These are phyloP conservation scores for Pimephales promelas DNA, from an alignment of 2,113 vertebrate genomes.

Conservation along the genomic window DNA sequence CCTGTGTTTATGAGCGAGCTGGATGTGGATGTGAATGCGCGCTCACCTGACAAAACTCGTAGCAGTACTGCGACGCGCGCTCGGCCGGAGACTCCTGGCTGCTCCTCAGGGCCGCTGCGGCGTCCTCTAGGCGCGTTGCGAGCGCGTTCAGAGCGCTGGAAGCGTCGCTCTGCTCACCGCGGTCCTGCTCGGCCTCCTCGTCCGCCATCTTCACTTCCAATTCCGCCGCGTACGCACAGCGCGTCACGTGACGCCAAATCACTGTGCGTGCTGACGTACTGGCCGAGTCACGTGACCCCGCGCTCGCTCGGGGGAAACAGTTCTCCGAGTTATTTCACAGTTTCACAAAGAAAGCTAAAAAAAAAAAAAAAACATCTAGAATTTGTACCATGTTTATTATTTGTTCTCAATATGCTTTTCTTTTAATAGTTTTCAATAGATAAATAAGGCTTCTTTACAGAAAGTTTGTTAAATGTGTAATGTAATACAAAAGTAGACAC, in stretches of 20 bases:
- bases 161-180: conserved; percentile 65
- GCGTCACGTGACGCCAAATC: conserved; percentile 52
- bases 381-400: no score
- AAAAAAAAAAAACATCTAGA: no score
- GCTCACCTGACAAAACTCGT: conserved; percentile 88
- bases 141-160: conserved; percentile 75
- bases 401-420: no score
- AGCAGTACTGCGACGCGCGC: conserved; percentile 86
- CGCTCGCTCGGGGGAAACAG: neutral
- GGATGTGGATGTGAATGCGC: no score
- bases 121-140: conserved; percentile 74
- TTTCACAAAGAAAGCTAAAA: no score
- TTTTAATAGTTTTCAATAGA: no score
- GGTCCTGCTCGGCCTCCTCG: conserved; percentile 90
- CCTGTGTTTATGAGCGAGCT: neutral
- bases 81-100: conserved; percentile 71
- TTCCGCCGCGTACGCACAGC: conserved; percentile 84
- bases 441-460: no score
- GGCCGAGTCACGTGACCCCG: neutral
- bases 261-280: conserved; percentile 30
- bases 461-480: no score
- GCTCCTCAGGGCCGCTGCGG: conserved; percentile 73
- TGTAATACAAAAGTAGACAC: no score
- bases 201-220: conserved; percentile 95
- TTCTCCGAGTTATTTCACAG: no score